Conservation (phyloP, 2,113 vertebrate genomes). For the Neotragus moschatus region DNA sequence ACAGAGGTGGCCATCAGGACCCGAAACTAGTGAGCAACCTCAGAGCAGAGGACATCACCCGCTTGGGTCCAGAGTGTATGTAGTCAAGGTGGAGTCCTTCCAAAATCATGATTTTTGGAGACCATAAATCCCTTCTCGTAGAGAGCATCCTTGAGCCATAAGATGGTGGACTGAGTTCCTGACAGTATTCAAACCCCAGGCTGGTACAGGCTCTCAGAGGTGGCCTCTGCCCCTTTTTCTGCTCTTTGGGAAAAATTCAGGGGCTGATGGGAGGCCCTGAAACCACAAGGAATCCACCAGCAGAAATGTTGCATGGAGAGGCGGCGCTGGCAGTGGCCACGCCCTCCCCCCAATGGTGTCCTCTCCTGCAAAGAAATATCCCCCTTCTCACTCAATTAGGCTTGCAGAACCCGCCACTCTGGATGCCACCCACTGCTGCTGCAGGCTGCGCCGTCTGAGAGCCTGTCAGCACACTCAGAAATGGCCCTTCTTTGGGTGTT, state of each 20-base stretch:
- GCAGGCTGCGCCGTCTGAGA: rapidly evolving
- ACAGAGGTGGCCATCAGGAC: background rate
- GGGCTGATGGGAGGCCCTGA: background rate
- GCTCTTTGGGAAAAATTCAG: background rate
- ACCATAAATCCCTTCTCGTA: background rate
- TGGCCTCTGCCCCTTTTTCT: background rate
- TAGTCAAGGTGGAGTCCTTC: background rate
- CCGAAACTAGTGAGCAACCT: too few species aligned
- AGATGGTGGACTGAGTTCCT: background rate
- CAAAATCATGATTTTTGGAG: background rate
- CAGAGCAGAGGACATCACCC: rapidly evolving
- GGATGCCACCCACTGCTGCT: rapidly evolving
- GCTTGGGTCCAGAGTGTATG: background rate
- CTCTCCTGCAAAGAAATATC: background rate
- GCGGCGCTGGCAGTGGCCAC: background rate
- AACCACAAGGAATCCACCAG: background rate
- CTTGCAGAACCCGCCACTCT: rapidly evolving
- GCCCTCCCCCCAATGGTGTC: rapidly evolving
- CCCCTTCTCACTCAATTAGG: rapidly evolving
- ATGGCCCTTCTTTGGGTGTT: background rate
- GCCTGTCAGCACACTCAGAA: rapidly evolving
- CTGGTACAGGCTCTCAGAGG: background rate
- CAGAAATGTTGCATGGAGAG: rapidly evolving
- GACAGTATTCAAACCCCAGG: too few species aligned
- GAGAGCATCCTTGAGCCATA: background rate